Base-by-base conservation (phyloP, 2,113 vertebrate species). In the Tautogolabrus adspersus region DNA sequence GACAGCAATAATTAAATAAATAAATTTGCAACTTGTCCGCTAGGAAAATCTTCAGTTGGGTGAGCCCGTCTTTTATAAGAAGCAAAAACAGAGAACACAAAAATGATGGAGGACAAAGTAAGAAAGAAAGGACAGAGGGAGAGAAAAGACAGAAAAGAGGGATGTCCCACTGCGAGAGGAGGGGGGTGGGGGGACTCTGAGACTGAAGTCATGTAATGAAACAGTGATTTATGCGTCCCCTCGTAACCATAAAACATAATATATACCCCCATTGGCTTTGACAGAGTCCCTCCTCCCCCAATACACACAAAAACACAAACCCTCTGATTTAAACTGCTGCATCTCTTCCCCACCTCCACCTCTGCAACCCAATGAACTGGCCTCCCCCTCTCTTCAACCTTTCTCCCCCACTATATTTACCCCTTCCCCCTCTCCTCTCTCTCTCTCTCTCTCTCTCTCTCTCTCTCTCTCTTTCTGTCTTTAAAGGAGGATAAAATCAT, bases 211-310 rank as follows among this genome's bases (percentile, higher is more conserved):
- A 70, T 90, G 92, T 92, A 91, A 92, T 92, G 90, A 92, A 93
- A 87, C 82, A n/a, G 87, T 91, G 92, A 93, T 93, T 93, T 91
- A 93, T 90, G 84, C 86, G 47, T 86, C 86, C 78, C 89, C 84
- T 63, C 63, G 57, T 77, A 86, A 87, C 87, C 90, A 91, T 92
- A 93, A 93, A 92, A 90, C 74, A 87, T 89, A 89, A 93, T 84
- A 87, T 90, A 92, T 73, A 80, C 85, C 87, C 86, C 84, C 87
- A 70, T 74, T 46, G 57, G 82, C 88, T 74, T 42, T 71, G 69
- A 72, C 75, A 58, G 46, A 51, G 64, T 16, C 52, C 63, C 72
- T 26, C 87, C 86, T 71, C 87, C 84, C 67, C 85, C 81, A 59
- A 62, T 68, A 57, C 75, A 79, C 65, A 78, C 66, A 83, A 46